phyloP scores from a whole-genome alignment of 2,888 invertebrate genomes.

The Spialia ferax region DNA sequence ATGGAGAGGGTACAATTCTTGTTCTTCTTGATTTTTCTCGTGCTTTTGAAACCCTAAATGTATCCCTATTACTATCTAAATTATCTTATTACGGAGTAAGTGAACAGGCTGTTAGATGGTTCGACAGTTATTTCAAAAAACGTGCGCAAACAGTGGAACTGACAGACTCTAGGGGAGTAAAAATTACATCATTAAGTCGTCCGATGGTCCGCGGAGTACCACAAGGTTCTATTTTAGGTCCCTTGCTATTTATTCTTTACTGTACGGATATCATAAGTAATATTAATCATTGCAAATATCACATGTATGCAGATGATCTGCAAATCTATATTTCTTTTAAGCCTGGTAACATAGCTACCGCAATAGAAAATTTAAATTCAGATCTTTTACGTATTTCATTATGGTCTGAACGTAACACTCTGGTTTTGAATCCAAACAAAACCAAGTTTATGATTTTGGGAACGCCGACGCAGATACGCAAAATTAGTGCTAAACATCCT shows the following conservation, averaged over 20 bases:
- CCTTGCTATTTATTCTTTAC: background rate
- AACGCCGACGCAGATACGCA: background rate
- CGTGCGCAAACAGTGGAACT: background rate
- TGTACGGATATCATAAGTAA: background rate
- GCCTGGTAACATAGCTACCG: background rate
- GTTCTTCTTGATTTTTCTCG: background rate
- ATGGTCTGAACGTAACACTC: background rate
- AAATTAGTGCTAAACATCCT: background rate
- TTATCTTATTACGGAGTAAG: background rate
- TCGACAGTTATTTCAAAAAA: background rate
- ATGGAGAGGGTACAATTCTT: background rate
- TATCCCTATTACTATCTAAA: background rate
- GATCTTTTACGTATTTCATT: background rate
- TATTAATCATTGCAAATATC: background rate
- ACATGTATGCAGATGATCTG: background rate
- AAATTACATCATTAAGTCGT: background rate
- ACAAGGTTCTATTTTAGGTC: background rate
- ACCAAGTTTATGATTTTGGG: background rate
- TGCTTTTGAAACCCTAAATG: background rate
- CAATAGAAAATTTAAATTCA: background rate
- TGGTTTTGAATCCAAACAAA: background rate
- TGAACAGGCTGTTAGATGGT: background rate
- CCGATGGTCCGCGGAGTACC: background rate
- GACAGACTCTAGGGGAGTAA: background rate
- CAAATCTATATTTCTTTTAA: background rate